A percentile compares a stretch with the other conserved stretches of the same genome.
Conservation (phyloP, 2,797 vertebrate species). For the Poecilia wingei region DNA sequence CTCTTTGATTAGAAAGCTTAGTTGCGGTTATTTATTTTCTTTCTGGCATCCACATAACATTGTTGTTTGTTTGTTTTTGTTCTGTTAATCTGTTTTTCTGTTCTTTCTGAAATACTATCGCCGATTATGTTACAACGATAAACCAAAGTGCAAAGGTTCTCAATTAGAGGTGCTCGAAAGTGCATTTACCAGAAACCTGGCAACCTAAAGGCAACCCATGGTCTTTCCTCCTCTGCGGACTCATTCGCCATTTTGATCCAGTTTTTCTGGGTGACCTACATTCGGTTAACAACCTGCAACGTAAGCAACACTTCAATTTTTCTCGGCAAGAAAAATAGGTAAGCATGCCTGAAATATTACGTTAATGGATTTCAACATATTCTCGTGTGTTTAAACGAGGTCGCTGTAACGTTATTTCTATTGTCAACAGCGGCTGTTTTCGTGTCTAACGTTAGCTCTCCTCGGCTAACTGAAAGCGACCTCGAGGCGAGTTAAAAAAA, state of each 20-base stretch:
- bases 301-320: background rate
- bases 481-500: conserved; percentile 39
- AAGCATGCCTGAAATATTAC: fast-evolving
- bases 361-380: fast-evolving
- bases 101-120: background rate
- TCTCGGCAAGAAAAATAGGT: conserved; percentile 5
- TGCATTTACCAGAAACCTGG: conserved; percentile 12
- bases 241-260: conserved; percentile 73
- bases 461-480: conserved; percentile 34
- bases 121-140: background rate
- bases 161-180: background rate
- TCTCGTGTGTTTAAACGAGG: fast-evolving
- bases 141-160: too few relatives aligned
- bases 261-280: background rate
- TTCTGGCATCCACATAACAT: background rate
- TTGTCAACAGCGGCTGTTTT: background rate
- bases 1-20: background rate
- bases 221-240: conserved; percentile 22
- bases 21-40: background rate
- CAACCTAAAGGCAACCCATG: conserved; percentile 21
- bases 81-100: too few relatives aligned
- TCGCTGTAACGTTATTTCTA: fast-evolving
- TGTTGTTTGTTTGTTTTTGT: background rate
- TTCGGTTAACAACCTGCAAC: background rate
- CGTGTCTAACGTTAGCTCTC: conserved; percentile 12